These are phyloP conservation scores for Pseudachorutes palmiensis DNA, from an alignment of 1,140 invertebrate genomes.

Conservation along the genomic window DNA sequence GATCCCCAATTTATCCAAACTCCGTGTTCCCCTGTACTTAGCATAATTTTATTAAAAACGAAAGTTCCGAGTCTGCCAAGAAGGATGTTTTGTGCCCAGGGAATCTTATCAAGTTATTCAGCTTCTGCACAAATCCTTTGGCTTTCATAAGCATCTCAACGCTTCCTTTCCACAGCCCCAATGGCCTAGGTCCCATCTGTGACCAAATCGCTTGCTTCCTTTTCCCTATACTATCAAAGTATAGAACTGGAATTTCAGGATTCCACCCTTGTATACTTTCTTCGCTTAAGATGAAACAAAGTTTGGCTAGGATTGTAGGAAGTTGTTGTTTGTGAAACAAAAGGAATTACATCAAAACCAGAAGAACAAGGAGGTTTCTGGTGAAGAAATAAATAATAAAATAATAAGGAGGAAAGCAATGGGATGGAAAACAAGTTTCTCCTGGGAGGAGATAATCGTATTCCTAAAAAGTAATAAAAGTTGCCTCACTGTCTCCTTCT, in stretches of 20 bases:
- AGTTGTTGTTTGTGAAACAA: conserved; percentile 1
- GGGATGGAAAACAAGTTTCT: conserved; percentile 8
- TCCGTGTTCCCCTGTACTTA: not conserved
- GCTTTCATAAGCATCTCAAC: no score
- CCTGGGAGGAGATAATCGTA: conserved; percentile 1
- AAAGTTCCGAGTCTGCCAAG: not conserved
- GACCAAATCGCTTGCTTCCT: no score
- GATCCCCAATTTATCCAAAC: conserved; percentile 5
- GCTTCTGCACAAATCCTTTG: no score
- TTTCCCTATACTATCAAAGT: not conserved
- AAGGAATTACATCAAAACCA: conserved; percentile 1
- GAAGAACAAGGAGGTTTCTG: not conserved
- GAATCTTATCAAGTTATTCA: no score
- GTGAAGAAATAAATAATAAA: conserved; percentile 13
- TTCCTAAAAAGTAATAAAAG: conserved; percentile 8
- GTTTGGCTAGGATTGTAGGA: not conserved
- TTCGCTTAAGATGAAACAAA: not conserved
- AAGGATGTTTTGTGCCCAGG: no score
- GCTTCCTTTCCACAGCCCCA: no score
- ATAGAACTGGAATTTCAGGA: not conserved
- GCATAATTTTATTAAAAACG: conserved; percentile 11
- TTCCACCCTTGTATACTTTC: no score
- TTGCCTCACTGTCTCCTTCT: not conserved
- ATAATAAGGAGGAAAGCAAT: not conserved
- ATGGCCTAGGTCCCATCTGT: no score